Evolutionary conservation across 2,888 invertebrate genomes (phyloP).

Genomic region (Lomographa bimaculata): DNA sequence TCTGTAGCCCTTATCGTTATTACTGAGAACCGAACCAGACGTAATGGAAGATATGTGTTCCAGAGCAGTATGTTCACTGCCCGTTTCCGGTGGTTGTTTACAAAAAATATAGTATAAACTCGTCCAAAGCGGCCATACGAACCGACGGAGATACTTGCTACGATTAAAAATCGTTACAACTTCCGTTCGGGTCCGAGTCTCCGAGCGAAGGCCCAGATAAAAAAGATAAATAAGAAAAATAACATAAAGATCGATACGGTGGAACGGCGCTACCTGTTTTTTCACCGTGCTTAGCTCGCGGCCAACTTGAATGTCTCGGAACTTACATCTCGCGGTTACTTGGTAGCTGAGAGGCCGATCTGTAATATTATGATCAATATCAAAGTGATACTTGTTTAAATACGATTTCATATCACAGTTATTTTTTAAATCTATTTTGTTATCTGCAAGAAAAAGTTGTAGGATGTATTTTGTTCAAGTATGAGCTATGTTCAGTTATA

Average conservation of each 20-base stretch:
- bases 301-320: slow-evolving; percentile 47
- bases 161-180: slow-evolving; percentile 83
- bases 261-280: slow-evolving; percentile 81
- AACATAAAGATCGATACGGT: slow-evolving; percentile 79
- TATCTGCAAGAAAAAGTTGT: too few relatives aligned
- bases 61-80: slow-evolving; percentile 67
- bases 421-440: too few relatives aligned
- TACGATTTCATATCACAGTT: too few relatives aligned
- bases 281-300: slow-evolving; percentile 61
- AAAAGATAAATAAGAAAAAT: slow-evolving; percentile 81
- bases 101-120: slow-evolving; percentile 73
- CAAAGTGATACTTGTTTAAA: not conserved
- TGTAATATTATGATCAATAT: slow-evolving; percentile 7
- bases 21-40: slow-evolving; percentile 65
- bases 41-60: slow-evolving; percentile 81
- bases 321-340: slow-evolving; percentile 18
- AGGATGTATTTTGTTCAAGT: too few relatives aligned
- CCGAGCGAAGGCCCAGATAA: slow-evolving; percentile 71
- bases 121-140: slow-evolving; percentile 63
- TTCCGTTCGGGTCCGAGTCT: slow-evolving; percentile 76
- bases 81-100: slow-evolving; percentile 81
- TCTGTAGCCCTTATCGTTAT: slow-evolving; percentile 68
- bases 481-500: too few relatives aligned
- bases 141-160: slow-evolving; percentile 75
- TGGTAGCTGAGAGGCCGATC: slow-evolving; percentile 1